phyloP scores from a whole-genome alignment of 2,797 vertebrate genomes.

The Emydoidea blandingii region DNA sequence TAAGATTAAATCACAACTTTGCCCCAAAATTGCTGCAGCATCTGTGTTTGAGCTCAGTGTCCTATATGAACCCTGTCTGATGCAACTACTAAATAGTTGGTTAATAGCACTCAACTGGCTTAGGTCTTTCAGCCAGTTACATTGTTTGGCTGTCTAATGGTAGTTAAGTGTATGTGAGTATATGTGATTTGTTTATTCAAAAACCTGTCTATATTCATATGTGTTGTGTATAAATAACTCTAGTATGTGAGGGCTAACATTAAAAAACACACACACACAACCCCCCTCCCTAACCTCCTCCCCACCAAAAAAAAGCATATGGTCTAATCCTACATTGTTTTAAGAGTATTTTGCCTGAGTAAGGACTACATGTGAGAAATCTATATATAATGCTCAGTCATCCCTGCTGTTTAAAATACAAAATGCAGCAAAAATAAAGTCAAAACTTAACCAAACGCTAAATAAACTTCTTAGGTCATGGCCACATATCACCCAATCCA shows the following conservation, averaged over 20 bases:
- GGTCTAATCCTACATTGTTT: neutral
- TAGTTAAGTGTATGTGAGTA: neutral
- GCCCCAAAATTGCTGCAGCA: neutral
- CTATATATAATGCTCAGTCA: accelerated
- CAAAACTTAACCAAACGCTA: accelerated
- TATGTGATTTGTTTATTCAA: accelerated
- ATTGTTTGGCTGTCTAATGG: neutral
- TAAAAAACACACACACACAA: accelerated
- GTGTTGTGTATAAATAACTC: neutral
- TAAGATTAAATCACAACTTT: neutral
- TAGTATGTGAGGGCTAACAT: neutral
- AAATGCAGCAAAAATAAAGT: neutral
- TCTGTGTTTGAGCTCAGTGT: neutral
- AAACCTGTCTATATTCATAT: neutral
- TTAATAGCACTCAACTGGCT: neutral
- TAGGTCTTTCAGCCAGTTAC: neutral
- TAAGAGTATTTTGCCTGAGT: neutral
- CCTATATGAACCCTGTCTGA: accelerated
- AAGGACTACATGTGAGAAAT: neutral
- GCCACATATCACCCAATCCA: accelerated
- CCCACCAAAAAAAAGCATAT: neutral
- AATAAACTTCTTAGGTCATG: neutral
- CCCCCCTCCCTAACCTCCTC: no score
- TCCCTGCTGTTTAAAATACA: neutral
- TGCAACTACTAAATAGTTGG: neutral